Evolutionary conservation across 1,140 invertebrate species (phyloP), one percentile per base, ranked within the genome.

Genomic region (Mamestra configurata): DNA sequence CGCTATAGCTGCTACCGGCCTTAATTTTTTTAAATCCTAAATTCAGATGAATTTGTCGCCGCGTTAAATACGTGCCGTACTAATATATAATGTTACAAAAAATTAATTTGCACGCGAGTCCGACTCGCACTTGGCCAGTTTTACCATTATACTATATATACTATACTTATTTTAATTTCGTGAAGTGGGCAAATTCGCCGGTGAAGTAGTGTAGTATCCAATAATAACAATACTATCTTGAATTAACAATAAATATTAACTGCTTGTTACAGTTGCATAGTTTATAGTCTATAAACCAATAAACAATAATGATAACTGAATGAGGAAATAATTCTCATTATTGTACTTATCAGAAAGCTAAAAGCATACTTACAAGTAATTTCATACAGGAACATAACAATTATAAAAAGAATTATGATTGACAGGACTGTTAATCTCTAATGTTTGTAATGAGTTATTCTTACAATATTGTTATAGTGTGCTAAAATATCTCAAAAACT

Each of bases 221-320:
- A 46, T 68, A 24, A 24, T 43, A 46, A 68, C 40, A 68, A 13
- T 24, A 68, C 40, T 68, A 68, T 68, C 40, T 43, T 0, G 4
- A 10, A 18, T 27, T 4, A 68, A 8, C n/a, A 18, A 24, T 27
- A 49, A 51, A 31, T 31, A 71, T 4, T 53, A 11, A 51, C 22
- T 51, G 27, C 43, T 8, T n/a, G 40, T 24, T 49, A 7, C 11
- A 49, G 11, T 49, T 70, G 40, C 66, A 70, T 35, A 53, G 20
- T 49, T 71, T 71, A 71, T 71, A 18, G 46, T 71, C 20, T 20
- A 10, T 40, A 66, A 27, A 40, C 1, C 35, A 57, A 73, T 73
- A 59, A 73, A 43, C 43, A 43, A 24, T 59, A 59, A 15, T 27
- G 71, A 73, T 73, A 73, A 73, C n/a, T n/a, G 35, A 57, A 59